phyloP scores from a whole-genome alignment of 2,113 vertebrate species.

The Zootoca vivipara region DNA sequence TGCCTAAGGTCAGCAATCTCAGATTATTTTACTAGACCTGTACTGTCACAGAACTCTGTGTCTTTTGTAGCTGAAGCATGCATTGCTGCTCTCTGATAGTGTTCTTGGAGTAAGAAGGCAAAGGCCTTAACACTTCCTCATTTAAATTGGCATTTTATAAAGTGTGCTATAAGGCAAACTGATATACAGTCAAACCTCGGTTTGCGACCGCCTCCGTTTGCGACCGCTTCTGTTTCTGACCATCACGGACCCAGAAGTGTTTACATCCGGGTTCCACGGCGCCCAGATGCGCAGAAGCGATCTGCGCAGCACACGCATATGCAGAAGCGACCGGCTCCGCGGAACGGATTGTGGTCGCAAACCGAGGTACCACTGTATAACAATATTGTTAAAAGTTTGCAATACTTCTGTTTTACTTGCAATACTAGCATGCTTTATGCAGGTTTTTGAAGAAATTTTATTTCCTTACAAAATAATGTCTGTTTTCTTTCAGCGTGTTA shows the following conservation, averaged over 20 bases:
- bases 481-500: conserved; percentile 84
- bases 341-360: too few species aligned
- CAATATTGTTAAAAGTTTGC: not conserved
- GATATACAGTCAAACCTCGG: too few species aligned
- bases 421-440: not conserved
- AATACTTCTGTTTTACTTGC: not conserved
- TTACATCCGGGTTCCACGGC: too few species aligned
- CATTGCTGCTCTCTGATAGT: not conserved
- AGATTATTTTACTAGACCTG: conserved; percentile 10
- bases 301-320: too few species aligned
- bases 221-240: too few species aligned
- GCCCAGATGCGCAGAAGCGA: too few species aligned
- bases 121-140: not conserved
- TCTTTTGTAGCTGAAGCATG: not conserved
- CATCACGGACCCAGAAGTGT: too few species aligned
- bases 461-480: not conserved
- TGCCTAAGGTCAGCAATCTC: conserved; percentile 87
- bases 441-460: not conserved
- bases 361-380: too few species aligned
- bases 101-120: not conserved
- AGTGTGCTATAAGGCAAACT: not conserved
- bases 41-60: not conserved
- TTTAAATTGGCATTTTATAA: conserved; percentile 11
- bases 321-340: too few species aligned
- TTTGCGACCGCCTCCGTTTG: too few species aligned